A percentile compares a stretch with the other conserved stretches of the same genome.
These are phyloP conservation scores for Drosophila pseudotakahashii DNA, from an alignment of 2,888 invertebrate genomes.

Conservation along the genomic window DNA sequence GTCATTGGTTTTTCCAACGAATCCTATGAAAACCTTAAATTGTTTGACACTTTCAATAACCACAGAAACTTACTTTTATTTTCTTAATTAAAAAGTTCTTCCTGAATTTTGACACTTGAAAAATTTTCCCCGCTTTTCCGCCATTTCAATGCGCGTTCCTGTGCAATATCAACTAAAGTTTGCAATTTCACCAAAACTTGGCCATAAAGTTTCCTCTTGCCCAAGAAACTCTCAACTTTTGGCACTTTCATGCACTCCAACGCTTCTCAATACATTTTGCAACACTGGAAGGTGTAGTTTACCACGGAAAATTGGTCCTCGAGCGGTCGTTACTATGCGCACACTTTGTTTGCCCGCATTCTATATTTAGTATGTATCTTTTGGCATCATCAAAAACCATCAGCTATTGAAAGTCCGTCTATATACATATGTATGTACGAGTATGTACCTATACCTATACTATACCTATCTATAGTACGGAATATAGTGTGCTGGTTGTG, in stretches of 20 bases:
- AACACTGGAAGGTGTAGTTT: slow-evolving; percentile 14
- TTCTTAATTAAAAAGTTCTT: slow-evolving; percentile 23
- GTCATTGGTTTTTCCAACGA: not conserved
- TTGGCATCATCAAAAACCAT: slow-evolving; percentile 35
- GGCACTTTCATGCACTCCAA: slow-evolving; percentile 12
- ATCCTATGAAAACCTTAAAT: too few species aligned
- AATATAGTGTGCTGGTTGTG: slow-evolving; percentile 37
- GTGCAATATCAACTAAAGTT: slow-evolving; percentile 4
- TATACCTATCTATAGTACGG: slow-evolving; percentile 7
- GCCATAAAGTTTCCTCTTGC: slow-evolving; percentile 9
- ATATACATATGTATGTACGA: slow-evolving; percentile 1
- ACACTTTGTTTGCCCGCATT: slow-evolving; percentile 18
- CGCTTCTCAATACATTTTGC: slow-evolving; percentile 35
- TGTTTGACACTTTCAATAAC: too few species aligned
- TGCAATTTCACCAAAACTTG: slow-evolving; percentile 8
- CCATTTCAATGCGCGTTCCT: not conserved
- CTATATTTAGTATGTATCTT: slow-evolving; percentile 11
- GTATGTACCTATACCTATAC: too few species aligned
- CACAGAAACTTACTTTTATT: not conserved
- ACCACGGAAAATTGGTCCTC: slow-evolving; percentile 24
- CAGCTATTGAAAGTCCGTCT: slow-evolving; percentile 20
- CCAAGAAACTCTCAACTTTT: slow-evolving; percentile 6
- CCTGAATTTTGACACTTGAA: not conserved
- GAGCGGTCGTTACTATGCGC: slow-evolving; percentile 5
- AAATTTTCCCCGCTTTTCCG: not conserved